A percentile compares a stretch with the other conserved stretches of the same genome.
phyloP scores from a whole-genome alignment of 2,797 vertebrate species.

The Lutjanus argentimaculatus region DNA sequence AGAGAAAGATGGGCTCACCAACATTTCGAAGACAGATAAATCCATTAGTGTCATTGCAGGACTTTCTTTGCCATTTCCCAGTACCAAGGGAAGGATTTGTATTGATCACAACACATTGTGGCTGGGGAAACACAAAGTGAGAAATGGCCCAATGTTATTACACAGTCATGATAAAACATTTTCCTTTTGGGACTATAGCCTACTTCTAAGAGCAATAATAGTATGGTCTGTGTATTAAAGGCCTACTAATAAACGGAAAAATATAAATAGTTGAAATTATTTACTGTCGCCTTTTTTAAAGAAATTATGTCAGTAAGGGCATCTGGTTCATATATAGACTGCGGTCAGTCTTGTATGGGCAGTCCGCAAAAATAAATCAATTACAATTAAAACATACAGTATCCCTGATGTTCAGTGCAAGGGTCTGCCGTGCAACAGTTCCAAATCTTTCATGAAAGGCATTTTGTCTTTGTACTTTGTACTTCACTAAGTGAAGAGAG shows the following conservation, averaged over 20 bases:
- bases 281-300: neutral
- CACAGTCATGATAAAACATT: neutral
- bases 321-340: too few relatives aligned
- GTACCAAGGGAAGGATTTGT: accelerated
- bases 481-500: too few relatives aligned
- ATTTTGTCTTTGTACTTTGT: too few relatives aligned
- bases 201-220: neutral
- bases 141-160: neutral
- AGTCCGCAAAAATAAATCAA: too few relatives aligned
- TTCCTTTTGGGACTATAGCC: neutral
- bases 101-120: slow-evolving; percentile 52
- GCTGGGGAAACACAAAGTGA: neutral
- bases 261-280: neutral
- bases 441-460: too few relatives aligned
- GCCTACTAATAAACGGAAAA: neutral
- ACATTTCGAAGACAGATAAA: slow-evolving; percentile 66
- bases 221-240: neutral
- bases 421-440: too few relatives aligned
- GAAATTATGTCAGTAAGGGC: neutral
- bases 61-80: slow-evolving; percentile 64
- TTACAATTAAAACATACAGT: too few relatives aligned
- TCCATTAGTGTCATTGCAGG: slow-evolving; percentile 67
- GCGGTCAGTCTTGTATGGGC: neutral
- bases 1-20: slow-evolving; percentile 57
- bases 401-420: too few relatives aligned